A percentile compares a stretch with the other conserved stretches of the same genome.
phyloP scores from a whole-genome alignment of 2,113 vertebrate genomes.

The Taxidea taxus region DNA sequence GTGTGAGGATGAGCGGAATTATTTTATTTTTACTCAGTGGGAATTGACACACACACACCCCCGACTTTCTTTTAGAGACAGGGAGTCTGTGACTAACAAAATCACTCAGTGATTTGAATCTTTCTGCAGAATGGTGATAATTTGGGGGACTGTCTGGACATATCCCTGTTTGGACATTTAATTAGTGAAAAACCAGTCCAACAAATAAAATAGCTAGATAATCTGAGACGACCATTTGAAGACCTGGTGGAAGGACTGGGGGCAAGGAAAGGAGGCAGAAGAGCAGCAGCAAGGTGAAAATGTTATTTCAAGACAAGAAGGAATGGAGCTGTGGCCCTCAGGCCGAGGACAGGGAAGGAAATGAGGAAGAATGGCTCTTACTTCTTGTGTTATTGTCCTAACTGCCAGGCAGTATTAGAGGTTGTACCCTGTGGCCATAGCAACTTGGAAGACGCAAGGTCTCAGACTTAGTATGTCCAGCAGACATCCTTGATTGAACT shows the following conservation, averaged over 20 bases:
- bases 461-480: background rate
- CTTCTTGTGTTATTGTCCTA: background rate
- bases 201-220: slow-evolving; percentile 15
- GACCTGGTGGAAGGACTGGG: background rate
- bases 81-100: slow-evolving; percentile 30
- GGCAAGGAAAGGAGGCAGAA: background rate
- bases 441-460: background rate
- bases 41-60: slow-evolving; percentile 30
- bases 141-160: slow-evolving; percentile 53
- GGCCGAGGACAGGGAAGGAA: background rate
- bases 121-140: slow-evolving; percentile 44
- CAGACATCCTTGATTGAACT: background rate
- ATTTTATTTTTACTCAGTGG: slow-evolving; percentile 60
- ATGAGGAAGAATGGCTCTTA: background rate
- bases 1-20: slow-evolving; percentile 42
- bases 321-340: background rate
- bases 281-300: background rate
- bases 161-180: slow-evolving; percentile 57
- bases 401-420: background rate
- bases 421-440: background rate
- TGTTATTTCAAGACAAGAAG: background rate
- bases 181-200: slow-evolving; percentile 45
- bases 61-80: background rate
- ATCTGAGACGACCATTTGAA: background rate
- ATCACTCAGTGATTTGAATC: slow-evolving; percentile 41